Base-by-base conservation (phyloP, 2,888 invertebrate species). In the Zaprionus bogoriensis region DNA sequence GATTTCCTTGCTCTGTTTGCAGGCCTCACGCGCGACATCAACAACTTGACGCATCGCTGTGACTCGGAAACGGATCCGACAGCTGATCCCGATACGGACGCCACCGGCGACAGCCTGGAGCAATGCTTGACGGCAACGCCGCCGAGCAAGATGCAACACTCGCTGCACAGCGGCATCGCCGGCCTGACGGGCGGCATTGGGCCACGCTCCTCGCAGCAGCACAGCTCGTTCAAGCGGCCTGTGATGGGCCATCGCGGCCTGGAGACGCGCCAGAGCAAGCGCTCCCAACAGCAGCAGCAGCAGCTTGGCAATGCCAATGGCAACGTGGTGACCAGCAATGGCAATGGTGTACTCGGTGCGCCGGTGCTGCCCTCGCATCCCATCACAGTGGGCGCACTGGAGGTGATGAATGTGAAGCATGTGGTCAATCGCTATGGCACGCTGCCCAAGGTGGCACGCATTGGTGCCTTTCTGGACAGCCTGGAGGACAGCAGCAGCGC, bases 391-490 rank as follows among this genome's bases (percentile, higher is more conserved):
- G 98, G 97, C 52, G 97, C 98, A 19, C 92, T 98, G 77, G 98
- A 98, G 91, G 97, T 98, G 73, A 97, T 97, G 92, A 98, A 98
- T 92, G 98, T 98, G 50, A 96, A 97, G 88, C 94, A 97, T 75
- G 98, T 98, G 42, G 97, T 97, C 74, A 98, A 97, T 91, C 94
- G 98, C 22, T 99, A 98, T 90, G 99, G 99, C 14, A 99, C 99
- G 7, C 92, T 99, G 87, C 99, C 99, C 0, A 99, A 99, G 91
- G 98, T 96, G 45, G 98, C 98, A 7, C 93, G 99, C 73, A 99
- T 99, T 81, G 98, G 98, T 25, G 99, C 98, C 4, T 99, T 97
- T 91, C 92, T 99, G 53, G 98, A 99, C 91, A 98, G 98, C 4
- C 92, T 99, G 87, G 94, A 97, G 41, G 96, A 97, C 88, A 95